Percentiles rank a stretch among this genome's conserved stretches.
Conservation (phyloP, 2,888 invertebrate species). For the Heliconius ethilla region DNA sequence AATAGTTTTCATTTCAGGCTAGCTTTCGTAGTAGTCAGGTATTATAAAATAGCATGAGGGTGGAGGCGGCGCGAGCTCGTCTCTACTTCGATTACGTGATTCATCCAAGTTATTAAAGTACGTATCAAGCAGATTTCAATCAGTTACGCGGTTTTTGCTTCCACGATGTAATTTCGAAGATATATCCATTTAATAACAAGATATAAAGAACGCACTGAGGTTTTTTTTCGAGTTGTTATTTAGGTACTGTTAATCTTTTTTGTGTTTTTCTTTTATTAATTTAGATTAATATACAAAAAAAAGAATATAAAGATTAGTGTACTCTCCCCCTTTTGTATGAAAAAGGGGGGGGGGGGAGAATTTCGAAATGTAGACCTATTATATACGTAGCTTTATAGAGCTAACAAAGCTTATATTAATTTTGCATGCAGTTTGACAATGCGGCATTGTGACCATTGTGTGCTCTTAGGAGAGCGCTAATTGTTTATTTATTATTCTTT, state of each 20-base stretch:
- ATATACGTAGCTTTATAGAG: constrained; percentile 16
- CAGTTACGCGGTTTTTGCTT: constrained; percentile 11
- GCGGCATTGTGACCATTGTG: constrained; percentile 27
- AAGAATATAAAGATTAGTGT: too few species aligned
- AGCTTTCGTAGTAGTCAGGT: neutral
- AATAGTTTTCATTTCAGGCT: constrained; percentile 4
- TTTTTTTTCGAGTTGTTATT: neutral
- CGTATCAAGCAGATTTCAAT: constrained; percentile 7
- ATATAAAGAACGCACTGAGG: neutral
- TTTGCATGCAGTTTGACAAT: constrained; percentile 37
- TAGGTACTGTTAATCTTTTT: neutral
- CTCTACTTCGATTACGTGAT: constrained; percentile 15
- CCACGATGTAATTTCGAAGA: constrained; percentile 9
- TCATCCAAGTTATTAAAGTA: constrained; percentile 9
- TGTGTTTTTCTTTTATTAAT: too few species aligned
- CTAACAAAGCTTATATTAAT: constrained; percentile 31
- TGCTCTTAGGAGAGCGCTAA: constrained; percentile 19
- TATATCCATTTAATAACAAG: neutral
- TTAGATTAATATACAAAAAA: too few species aligned
- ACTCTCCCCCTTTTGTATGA: neutral
- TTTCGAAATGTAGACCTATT: neutral
- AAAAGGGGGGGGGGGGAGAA: neutral
- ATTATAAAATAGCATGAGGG: neutral
- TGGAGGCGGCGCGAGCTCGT: neutral
- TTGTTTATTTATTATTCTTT: constrained; percentile 31